Evolutionary conservation across 2,113 vertebrate genomes (phyloP), one percentile per base, ranked within the genome.

Genomic region (Tapirus terrestris): DNA sequence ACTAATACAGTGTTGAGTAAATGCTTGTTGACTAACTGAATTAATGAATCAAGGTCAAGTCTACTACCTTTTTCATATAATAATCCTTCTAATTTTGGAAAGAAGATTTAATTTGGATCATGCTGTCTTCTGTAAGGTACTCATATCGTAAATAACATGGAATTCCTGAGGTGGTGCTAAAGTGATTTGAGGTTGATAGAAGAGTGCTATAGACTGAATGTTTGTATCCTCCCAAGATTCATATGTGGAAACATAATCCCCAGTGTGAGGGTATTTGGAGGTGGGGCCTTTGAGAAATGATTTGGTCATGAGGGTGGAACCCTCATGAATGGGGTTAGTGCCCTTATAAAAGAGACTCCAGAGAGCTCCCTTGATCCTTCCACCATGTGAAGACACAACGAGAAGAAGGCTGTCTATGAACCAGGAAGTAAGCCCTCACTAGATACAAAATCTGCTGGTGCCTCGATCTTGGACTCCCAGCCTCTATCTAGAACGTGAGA

Each of bases 11-110:
- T 53, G 70, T 91, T 91, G 65, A 91, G 51, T 72, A 81, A 91
- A 60, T 92, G n/a, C 60, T 76, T 91, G 33, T 90, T 94, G 81
- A 68, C 31, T 75, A 31, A 63, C 20, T 67, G 60, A 96, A 91
- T 58, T 94, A 87, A 94, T 79, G 36, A 93, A 79, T 85, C n/a
- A 84, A 96, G 27, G 29, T 65, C 80, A 84, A 53, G 17, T 39
- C 43, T 89, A 72, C 21, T 68, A 67, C 33, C 29, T 94, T 94
- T 76, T 93, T 43, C 60, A 72, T 45, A 48, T 60, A 79, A 84
- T 84, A 84, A 84, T 83, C n/a, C 27, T 75, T 87, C 68, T 84
- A 61, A 76, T 89, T 61, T 96, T 43, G 72, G 80, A 63, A 14
- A 91, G 23, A 92, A 92, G 11, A 89, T 70, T 86, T 87, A 84